These are phyloP conservation scores for Melieria picta DNA, from an alignment of 2,888 invertebrate genomes.

Conservation along the genomic window DNA sequence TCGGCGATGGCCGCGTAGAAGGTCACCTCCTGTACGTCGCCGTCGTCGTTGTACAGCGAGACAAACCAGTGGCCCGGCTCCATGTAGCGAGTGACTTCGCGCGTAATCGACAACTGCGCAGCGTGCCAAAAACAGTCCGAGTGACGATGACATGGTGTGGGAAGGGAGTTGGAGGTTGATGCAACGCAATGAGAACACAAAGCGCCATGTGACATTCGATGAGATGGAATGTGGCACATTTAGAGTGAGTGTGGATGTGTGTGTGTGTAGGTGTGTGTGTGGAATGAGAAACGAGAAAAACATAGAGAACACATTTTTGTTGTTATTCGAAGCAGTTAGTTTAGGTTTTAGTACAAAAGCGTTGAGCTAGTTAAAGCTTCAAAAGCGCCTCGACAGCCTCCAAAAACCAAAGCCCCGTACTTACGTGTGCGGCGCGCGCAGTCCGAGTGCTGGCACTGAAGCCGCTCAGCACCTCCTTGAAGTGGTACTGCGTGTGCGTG, in stretches of 20 bases:
- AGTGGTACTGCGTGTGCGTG: constrained; percentile 96
- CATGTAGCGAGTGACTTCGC: constrained; percentile 94
- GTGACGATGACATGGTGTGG: constrained; percentile 1
- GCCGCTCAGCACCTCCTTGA: constrained; percentile 91
- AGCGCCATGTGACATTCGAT: too few relatives aligned
- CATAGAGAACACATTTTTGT: constrained; percentile 36
- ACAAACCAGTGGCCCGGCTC: constrained; percentile 97
- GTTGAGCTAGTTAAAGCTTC: neutral
- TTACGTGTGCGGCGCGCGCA: constrained; percentile 87
- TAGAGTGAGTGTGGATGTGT: constrained; percentile 26
- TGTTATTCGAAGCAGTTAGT: constrained; percentile 28
- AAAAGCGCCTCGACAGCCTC: neutral
- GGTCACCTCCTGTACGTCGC: constrained; percentile 86
- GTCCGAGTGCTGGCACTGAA: constrained; percentile 89
- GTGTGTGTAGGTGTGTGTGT: constrained; percentile 39
- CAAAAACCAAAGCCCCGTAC: constrained; percentile 59
- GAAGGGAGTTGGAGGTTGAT: neutral
- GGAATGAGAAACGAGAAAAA: constrained; percentile 46
- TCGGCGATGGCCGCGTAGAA: constrained; percentile 86
- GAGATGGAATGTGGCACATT: constrained; percentile 24
- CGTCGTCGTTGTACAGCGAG: constrained; percentile 94
- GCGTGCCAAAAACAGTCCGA: constrained; percentile 79
- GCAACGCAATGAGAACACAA: neutral
- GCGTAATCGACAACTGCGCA: constrained; percentile 81
- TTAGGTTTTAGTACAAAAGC: constrained; percentile 39